Conservation (phyloP, 2,888 invertebrate genomes). For the Oscheius myriophilus region DNA sequence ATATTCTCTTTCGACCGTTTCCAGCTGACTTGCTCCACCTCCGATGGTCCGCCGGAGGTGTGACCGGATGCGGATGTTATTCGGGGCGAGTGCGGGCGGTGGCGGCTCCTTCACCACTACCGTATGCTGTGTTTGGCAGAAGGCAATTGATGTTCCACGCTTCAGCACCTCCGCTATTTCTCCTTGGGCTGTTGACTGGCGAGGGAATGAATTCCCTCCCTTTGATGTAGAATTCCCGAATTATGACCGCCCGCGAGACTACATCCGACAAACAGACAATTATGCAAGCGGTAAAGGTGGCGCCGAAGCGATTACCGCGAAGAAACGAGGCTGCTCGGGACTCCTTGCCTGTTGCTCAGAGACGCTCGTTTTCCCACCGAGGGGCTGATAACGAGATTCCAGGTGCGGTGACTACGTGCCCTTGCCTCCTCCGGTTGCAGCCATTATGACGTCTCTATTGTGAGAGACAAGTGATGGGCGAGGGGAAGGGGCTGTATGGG, state of each 20-base stretch:
- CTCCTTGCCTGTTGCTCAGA: neutral
- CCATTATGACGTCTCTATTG: conserved; percentile 18
- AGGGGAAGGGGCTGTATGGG: conserved; percentile 20
- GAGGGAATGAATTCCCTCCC: neutral
- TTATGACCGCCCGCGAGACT: conserved; percentile 3
- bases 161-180: conserved; percentile 12
- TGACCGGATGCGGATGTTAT: conserved; percentile 18
- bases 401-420: too few species aligned
- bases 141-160: conserved; percentile 12
- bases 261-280: conserved; percentile 16
- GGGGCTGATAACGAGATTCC: neutral
- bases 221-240: conserved; percentile 9
- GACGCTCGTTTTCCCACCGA: neutral
- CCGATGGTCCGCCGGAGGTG: neutral
- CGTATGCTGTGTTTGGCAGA: neutral
- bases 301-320: conserved; percentile 5
- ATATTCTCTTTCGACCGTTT: too few species aligned
- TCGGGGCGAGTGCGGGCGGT: neutral
- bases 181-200: neutral
- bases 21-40: neutral
- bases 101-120: neutral
- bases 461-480: conserved; percentile 25
- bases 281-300: conserved; percentile 16
- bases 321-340: neutral
- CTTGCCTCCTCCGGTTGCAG: neutral